Evolutionary conservation across 1,140 invertebrate genomes (phyloP), one percentile per base, ranked within the genome.

Genomic region (Adoxophyes honmai): DNA sequence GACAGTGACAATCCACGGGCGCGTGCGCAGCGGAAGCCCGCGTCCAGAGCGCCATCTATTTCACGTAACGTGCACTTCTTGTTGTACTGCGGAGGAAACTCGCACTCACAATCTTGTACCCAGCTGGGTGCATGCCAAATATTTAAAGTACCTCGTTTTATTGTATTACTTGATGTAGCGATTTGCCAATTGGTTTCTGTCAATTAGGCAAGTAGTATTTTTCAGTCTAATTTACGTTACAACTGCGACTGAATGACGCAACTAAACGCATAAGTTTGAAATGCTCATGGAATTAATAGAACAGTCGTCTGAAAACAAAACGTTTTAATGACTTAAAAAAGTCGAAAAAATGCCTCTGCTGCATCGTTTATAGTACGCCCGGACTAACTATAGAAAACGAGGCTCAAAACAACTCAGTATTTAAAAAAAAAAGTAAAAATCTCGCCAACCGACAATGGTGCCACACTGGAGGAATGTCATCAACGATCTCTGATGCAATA

Each of bases 81-180:
- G 85, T 87, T 75, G 85, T 87, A 78, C 2, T 28, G 21, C 79
- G 81, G 76, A 87, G 84, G 84, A 87, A 87, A 75, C 81, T 70
- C 71, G 79, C 75, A 79, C 68, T 73, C 64, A 70, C 68, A 65
- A 75, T 82, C 82, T 83, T 85, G 81, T 79, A 76, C 71, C 67
- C 75, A 73, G 73, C 85, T 87, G 81, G 84, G 73, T 58, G 52
- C 18, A 58, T 57, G 81, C 84, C 84, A 87, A 87, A 66, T 82
- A 86, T 84, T 76, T 78, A 79, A 82, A 81, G 69, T 73, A 67
- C 52, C 67, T 68, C 67, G 60, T 71, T 69, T 66, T 64, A 62
- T 64, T 66, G 62, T 69, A 21, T 34, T 52, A 37, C 4, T 37
- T 37, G 9, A 42, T 37, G 18, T 55, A 48, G 42, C 6, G 21